Conservation (phyloP, 1,140 invertebrate genomes). For the Achatina immaculata region DNA sequence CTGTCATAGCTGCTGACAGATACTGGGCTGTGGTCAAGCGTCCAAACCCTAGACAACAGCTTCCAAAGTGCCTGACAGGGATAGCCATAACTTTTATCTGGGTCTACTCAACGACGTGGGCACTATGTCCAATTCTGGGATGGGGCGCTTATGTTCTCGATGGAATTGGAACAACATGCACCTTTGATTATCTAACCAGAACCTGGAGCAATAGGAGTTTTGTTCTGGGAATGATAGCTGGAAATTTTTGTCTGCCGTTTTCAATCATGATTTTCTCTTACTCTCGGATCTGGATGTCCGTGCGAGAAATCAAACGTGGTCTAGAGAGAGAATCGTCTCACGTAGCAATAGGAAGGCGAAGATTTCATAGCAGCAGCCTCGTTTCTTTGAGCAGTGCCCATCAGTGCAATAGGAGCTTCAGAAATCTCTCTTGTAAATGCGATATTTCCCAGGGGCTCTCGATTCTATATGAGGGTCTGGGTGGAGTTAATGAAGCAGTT, state of each 20-base stretch:
- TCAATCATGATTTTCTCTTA: slow-evolving; percentile 44
- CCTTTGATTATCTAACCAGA: slow-evolving; percentile 48
- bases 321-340: slow-evolving; percentile 26
- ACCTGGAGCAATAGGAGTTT: slow-evolving; percentile 39
- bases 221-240: slow-evolving; percentile 40
- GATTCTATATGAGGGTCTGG: no score
- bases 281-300: slow-evolving; percentile 37
- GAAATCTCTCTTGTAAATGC: no score
- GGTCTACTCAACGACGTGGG: slow-evolving; percentile 41
- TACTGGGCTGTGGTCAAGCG: slow-evolving; percentile 41
- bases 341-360: slow-evolving; percentile 11
- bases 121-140: slow-evolving; percentile 43
- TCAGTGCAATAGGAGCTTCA: no score
- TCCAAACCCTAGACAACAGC: slow-evolving; percentile 9
- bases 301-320: slow-evolving; percentile 31
- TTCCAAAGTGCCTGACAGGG: slow-evolving; percentile 20
- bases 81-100: slow-evolving; percentile 31
- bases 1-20: slow-evolving; percentile 46
- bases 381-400: background rate
- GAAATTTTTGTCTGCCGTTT: slow-evolving; percentile 44
- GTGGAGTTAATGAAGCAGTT: no score
- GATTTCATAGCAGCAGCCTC: background rate
- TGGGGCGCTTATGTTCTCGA: slow-evolving; percentile 50
- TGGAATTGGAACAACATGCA: slow-evolving; percentile 49
- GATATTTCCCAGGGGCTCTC: no score